phyloP scores from a whole-genome alignment of 1,140 invertebrate genomes.

The Chionoecetes opilio region DNA sequence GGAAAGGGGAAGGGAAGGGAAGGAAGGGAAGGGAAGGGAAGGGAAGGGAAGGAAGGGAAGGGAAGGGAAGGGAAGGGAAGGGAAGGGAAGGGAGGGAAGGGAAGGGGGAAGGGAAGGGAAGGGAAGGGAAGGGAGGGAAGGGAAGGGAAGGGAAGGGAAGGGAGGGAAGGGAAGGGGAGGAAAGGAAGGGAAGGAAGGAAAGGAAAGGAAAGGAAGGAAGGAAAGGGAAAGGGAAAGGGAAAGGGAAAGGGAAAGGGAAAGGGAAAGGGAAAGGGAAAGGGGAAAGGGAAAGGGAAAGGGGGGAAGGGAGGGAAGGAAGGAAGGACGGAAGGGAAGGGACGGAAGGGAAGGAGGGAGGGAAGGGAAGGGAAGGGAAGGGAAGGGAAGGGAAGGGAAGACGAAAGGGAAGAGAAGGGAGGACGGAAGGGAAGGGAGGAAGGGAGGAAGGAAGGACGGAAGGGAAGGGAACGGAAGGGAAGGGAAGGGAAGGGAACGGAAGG shows the following conservation, averaged over 20 bases:
- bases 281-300: too few species aligned
- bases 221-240: too few species aligned
- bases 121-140: not conserved
- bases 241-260: too few species aligned
- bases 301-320: not conserved
- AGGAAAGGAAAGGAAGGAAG: too few species aligned
- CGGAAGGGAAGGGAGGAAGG: too few species aligned
- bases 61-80: not conserved
- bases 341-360: not conserved
- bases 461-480: not conserved
- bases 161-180: too few species aligned
- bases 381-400: not conserved
- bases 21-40: too few species aligned
- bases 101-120: not conserved
- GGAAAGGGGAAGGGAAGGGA: too few species aligned
- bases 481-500: not conserved
- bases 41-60: not conserved
- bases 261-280: too few species aligned
- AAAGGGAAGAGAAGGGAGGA: not conserved
- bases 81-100: not conserved
- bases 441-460: too few species aligned
- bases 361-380: not conserved
- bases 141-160: too few species aligned
- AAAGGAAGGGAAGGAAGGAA: too few species aligned
- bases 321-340: not conserved